A percentile compares a stretch with the other conserved stretches of the same genome.
These are phyloP conservation scores for Pachliopta kotzebuea DNA, from an alignment of 2,888 invertebrate species.

Conservation along the genomic window DNA sequence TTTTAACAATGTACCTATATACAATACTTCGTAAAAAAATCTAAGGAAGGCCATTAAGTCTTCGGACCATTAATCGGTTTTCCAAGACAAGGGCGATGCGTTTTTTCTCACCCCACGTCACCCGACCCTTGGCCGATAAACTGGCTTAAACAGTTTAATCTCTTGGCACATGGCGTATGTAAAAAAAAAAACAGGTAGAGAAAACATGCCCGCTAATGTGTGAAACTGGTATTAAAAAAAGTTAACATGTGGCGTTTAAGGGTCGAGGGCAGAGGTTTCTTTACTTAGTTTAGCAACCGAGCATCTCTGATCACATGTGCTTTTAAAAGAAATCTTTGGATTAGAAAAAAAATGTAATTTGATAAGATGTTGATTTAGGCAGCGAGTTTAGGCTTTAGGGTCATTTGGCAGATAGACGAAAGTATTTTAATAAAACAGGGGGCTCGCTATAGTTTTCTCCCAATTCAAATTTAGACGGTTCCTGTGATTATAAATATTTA, in stretches of 20 bases:
- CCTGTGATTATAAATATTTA: no score
- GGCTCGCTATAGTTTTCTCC: neutral
- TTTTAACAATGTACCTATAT: neutral
- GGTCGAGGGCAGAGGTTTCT: conserved; percentile 14
- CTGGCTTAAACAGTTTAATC: conserved; percentile 22
- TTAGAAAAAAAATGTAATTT: conserved; percentile 1
- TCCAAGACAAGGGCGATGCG: neutral
- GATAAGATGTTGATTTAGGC: neutral
- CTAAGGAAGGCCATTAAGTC: neutral
- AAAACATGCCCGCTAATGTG: conserved; percentile 44
- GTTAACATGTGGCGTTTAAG: conserved; percentile 35
- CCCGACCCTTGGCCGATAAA: conserved; percentile 23
- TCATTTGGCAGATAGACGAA: neutral
- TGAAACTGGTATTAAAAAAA: conserved; percentile 33
- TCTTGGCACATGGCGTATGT: conserved; percentile 22
- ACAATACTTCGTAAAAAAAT: neutral
- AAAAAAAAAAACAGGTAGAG: conserved; percentile 60
- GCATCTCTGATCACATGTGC: conserved; percentile 1
- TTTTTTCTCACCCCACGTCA: conserved; percentile 16
- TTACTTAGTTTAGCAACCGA: conserved; percentile 10
- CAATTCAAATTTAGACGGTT: neutral
- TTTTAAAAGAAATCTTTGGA: neutral
- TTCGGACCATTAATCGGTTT: conserved; percentile 9
- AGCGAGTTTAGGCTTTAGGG: neutral
- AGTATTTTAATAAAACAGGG: neutral